Conservation (phyloP, 35 echinoderm and acorn worm genomes). For the Diadema setosum region DNA sequence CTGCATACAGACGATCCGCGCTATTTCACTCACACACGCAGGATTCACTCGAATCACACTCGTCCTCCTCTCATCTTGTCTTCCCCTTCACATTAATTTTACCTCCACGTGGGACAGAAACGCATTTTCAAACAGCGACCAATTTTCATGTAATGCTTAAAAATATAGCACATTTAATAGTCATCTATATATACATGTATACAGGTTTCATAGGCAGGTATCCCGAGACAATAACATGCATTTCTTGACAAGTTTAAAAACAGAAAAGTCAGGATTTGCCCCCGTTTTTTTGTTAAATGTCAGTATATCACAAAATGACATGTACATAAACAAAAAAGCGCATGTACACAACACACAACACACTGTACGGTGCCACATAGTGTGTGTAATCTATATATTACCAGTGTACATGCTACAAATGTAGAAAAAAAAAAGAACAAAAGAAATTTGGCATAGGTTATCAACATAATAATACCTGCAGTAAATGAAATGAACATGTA, state of each 20-base stretch:
- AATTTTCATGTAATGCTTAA: slow-evolving; percentile 1
- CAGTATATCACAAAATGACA: background rate
- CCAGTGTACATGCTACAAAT: no score
- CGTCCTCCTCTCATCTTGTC: no score
- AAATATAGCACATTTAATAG: slow-evolving; percentile 7
- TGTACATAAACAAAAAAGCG: background rate
- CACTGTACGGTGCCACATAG: no score
- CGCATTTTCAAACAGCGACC: background rate
- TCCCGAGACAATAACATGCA: background rate
- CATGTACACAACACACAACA: slow-evolving; percentile 2
- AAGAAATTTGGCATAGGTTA: no score
- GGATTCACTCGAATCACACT: no score
- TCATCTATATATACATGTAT: slow-evolving; percentile 8
- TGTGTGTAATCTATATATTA: no score
- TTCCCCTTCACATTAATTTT: background rate
- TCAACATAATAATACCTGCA: no score
- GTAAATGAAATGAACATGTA: no score
- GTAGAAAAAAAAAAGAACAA: no score
- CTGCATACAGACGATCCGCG: no score
- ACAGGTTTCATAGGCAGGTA: background rate
- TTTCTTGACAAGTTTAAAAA: background rate
- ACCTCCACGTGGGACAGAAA: background rate
- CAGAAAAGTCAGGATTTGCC: background rate
- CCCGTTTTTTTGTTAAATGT: background rate
- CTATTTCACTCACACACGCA: no score